Evolutionary conservation across 2,888 invertebrate genomes (phyloP).

Genomic region (Oasisia sp.): DNA sequence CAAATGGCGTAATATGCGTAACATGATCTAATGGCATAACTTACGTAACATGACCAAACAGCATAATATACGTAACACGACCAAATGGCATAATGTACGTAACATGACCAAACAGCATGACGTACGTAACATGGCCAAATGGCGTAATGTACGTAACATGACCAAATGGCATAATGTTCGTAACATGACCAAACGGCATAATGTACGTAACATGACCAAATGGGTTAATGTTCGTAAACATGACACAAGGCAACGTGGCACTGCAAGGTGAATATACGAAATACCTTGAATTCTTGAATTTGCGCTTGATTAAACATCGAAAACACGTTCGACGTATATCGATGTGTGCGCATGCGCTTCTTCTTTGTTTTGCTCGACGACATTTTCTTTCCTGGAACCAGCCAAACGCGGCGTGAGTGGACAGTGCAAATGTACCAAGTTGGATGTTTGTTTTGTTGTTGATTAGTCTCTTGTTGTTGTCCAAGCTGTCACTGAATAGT

Average conservation of each 20-base stretch:
- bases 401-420: background rate
- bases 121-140: too few relatives aligned
- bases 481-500: background rate
- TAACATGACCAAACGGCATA: too few relatives aligned
- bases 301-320: conserved; percentile 99
- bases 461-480: background rate
- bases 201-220: too few relatives aligned
- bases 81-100: too few relatives aligned
- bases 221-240: too few relatives aligned
- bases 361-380: conserved; percentile 96
- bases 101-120: too few relatives aligned
- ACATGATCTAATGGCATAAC: too few relatives aligned
- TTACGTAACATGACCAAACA: too few relatives aligned
- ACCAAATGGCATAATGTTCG: too few relatives aligned
- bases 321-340: conserved; percentile 99
- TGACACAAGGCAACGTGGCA: background rate
- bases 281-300: conserved; percentile 93
- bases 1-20: too few relatives aligned
- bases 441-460: background rate
- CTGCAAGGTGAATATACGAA: background rate
- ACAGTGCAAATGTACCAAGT: background rate
- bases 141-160: too few relatives aligned
- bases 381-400: conserved; percentile 72
- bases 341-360: conserved; percentile 96
- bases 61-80: too few relatives aligned